These are phyloP conservation scores for Halisarca cf. caerulea DNA, from an alignment of 37 sponge, comb jelly and placozoan genomes.

Conservation along the genomic window DNA sequence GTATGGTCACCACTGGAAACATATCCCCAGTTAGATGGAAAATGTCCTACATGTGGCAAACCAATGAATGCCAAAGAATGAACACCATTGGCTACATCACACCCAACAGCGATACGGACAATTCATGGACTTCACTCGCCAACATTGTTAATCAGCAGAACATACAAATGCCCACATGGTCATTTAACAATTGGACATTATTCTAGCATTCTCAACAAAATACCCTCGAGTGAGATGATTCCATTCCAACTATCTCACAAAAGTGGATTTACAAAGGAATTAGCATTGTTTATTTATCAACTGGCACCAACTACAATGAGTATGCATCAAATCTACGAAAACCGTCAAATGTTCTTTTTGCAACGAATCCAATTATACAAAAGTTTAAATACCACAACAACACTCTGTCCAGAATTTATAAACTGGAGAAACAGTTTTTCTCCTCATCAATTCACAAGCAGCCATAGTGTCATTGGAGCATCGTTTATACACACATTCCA, in stretches of 20 bases:
- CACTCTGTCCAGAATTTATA: no score
- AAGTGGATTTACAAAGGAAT: slow-evolving; percentile 16
- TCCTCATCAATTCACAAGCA: no score
- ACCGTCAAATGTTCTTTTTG: background rate
- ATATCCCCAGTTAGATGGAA: no score
- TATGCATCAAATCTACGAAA: background rate
- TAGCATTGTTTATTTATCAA: background rate
- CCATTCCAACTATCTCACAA: slow-evolving; percentile 24
- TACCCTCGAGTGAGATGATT: background rate
- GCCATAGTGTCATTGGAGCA: no score
- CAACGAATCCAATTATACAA: background rate
- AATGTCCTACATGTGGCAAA: no score
- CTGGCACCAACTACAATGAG: background rate
- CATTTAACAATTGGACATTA: background rate
- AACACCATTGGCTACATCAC: no score
- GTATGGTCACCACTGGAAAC: slow-evolving; percentile 2
- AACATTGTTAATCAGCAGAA: background rate
- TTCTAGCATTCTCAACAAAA: background rate
- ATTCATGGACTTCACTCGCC: background rate
- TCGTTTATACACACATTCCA: no score
- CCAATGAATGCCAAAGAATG: no score
- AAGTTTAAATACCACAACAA: no score
- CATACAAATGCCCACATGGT: background rate
- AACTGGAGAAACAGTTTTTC: no score
- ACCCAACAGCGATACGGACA: no score